These are phyloP conservation scores for Hemithea aestivaria DNA, from an alignment of 2,888 invertebrate species.

Conservation along the genomic window DNA sequence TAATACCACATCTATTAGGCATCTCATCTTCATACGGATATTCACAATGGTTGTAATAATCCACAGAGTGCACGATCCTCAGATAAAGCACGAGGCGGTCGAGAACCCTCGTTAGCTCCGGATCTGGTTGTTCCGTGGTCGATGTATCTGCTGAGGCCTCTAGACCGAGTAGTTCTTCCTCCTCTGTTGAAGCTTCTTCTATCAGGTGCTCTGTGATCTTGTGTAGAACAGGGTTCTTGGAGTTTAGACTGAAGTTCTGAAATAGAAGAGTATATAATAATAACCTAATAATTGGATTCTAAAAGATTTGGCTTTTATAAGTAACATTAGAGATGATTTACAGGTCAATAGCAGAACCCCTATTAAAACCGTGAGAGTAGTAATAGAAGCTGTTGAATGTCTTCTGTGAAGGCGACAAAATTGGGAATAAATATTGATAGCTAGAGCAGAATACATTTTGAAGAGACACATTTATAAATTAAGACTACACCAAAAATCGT, in stretches of 20 bases:
- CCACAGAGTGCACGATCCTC: slow-evolving; percentile 97
- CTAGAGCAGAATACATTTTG: no score
- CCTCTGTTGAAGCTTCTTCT: slow-evolving; percentile 98
- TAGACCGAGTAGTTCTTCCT: slow-evolving; percentile 93
- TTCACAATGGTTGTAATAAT: slow-evolving; percentile 99
- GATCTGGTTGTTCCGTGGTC: slow-evolving; percentile 52
- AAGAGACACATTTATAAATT: no score
- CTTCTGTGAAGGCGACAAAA: no score
- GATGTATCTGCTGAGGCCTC: slow-evolving; percentile 54
- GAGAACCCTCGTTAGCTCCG: slow-evolving; percentile 81
- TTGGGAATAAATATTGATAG: no score
- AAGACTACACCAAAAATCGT: no score
- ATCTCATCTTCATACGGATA: slow-evolving; percentile 99
- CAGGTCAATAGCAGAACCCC: no score
- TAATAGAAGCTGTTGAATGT: no score
- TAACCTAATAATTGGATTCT: background rate
- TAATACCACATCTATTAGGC: slow-evolving; percentile 99
- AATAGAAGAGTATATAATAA: background rate
- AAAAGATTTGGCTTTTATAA: background rate
- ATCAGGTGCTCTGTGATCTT: slow-evolving; percentile 98
- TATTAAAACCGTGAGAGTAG: no score
- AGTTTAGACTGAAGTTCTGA: slow-evolving; percentile 82
- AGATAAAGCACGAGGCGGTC: slow-evolving; percentile 94
- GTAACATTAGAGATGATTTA: no score
- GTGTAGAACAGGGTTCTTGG: slow-evolving; percentile 95